These are phyloP conservation scores for Diorhabda sublineata DNA, from an alignment of 1,140 invertebrate species.

Conservation along the genomic window DNA sequence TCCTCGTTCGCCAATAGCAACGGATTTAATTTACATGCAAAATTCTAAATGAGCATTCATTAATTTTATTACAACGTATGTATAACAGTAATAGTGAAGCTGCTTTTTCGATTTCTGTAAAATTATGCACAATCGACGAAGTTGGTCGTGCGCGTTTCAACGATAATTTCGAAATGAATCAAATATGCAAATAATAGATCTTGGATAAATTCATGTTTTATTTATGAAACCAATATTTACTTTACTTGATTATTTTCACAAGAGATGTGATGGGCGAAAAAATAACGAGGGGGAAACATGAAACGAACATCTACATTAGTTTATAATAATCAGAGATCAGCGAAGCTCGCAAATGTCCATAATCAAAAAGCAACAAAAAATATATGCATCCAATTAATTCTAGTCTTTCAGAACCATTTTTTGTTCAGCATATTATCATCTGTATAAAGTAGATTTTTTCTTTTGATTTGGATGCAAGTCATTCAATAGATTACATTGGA, in stretches of 20 bases:
- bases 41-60: constrained; percentile 18
- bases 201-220: constrained; percentile 41
- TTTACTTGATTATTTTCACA: constrained; percentile 38
- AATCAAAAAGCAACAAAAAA: too few relatives aligned
- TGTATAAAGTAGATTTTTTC: too few relatives aligned
- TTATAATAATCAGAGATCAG: constrained; percentile 15
- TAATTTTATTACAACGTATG: constrained; percentile 21
- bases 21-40: constrained; percentile 12
- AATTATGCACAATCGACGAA: constrained; percentile 31
- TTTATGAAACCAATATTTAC: constrained; percentile 37
- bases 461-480: too few relatives aligned
- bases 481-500: too few relatives aligned
- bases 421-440: too few relatives aligned
- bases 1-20: constrained; percentile 15
- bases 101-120: constrained; percentile 26
- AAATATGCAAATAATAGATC: constrained; percentile 45
- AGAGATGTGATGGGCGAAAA: constrained; percentile 34
- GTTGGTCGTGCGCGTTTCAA: constrained; percentile 27
- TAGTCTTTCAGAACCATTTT: too few relatives aligned
- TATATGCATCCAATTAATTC: too few relatives aligned
- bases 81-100: constrained; percentile 19
- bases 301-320: constrained; percentile 27
- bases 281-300: constrained; percentile 33
- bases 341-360: too few relatives aligned
- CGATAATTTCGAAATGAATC: constrained; percentile 40